Percentiles rank a stretch among this genome's conserved stretches.
phyloP scores from a whole-genome alignment of 1,140 invertebrate species.

The Chionoecetes opilio region DNA sequence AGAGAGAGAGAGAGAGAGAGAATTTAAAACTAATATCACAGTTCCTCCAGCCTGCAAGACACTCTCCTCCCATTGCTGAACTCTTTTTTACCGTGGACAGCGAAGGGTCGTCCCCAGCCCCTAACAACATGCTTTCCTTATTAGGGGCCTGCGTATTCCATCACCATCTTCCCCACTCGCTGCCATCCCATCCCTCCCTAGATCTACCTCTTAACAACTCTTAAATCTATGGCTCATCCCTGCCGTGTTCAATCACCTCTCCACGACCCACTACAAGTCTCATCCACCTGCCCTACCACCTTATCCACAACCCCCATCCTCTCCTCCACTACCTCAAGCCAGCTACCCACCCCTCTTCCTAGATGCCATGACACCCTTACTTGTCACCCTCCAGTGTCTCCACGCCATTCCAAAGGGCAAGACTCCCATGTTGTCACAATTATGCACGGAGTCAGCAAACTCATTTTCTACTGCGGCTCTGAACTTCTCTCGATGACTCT shows the following conservation, averaged over 20 bases:
- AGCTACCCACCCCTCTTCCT: too few species aligned
- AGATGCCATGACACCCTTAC: too few species aligned
- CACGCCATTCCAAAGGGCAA: too few species aligned
- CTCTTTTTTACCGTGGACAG: not conserved
- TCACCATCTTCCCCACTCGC: not conserved
- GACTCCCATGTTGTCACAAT: too few species aligned
- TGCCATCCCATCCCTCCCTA: not conserved
- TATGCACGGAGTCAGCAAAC: too few species aligned
- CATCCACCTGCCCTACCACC: too few species aligned
- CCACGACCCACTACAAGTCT: not conserved
- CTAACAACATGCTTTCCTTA: not conserved
- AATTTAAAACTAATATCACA: not conserved
- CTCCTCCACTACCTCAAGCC: too few species aligned
- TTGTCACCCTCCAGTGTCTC: too few species aligned
- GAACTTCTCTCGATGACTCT: too few species aligned
- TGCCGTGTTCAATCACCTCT: not conserved
- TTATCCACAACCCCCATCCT: too few species aligned
- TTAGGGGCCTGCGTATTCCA: not conserved
- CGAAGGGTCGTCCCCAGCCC: not conserved
- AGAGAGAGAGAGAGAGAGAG: conserved; percentile 40
- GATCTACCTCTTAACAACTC: not conserved
- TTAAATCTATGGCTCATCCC: not conserved
- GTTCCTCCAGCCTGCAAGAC: not conserved
- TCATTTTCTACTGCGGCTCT: too few species aligned
- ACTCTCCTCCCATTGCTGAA: not conserved